These are phyloP conservation scores for Zenarchopterus dispar DNA, from an alignment of 2,797 vertebrate genomes.

Conservation along the genomic window DNA sequence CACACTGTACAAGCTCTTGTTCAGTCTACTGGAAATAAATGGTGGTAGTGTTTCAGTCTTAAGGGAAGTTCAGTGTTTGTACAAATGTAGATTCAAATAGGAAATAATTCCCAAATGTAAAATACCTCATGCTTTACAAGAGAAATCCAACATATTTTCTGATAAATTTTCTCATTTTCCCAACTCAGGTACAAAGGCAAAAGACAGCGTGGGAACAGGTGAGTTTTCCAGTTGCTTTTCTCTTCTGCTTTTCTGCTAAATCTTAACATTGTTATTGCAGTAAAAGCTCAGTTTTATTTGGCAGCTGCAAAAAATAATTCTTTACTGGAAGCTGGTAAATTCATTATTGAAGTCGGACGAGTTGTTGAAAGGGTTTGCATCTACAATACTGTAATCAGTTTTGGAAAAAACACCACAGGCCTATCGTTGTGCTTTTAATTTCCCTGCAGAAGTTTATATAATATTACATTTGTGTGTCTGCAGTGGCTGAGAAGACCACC, in stretches of 20 bases:
- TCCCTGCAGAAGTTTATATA: slow-evolving; percentile 22
- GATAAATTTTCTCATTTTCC: slow-evolving; percentile 22
- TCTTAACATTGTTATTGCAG: background rate
- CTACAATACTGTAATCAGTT: slow-evolving; percentile 20
- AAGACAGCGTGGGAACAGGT: slow-evolving; percentile 97
- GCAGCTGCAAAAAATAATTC: background rate
- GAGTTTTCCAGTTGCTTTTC: slow-evolving; percentile 50
- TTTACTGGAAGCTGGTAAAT: slow-evolving; percentile 2
- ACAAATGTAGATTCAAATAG: background rate
- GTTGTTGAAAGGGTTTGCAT: background rate
- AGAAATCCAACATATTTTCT: background rate
- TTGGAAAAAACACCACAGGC: slow-evolving; percentile 10
- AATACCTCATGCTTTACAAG: background rate
- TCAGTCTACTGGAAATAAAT: background rate
- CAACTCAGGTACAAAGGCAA: slow-evolving; percentile 93
- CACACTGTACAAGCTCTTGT: background rate
- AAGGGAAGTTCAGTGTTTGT: background rate
- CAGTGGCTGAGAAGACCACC: slow-evolving; percentile 97
- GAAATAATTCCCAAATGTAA: background rate
- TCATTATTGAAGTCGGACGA: background rate
- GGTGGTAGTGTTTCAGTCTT: background rate
- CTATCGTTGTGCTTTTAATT: slow-evolving; percentile 33
- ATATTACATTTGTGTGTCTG: slow-evolving; percentile 17
- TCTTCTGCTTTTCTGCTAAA: too few species aligned
- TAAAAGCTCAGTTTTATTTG: background rate